Conservation (phyloP, 2,113 vertebrate genomes). For the Maccullochella peelii region DNA sequence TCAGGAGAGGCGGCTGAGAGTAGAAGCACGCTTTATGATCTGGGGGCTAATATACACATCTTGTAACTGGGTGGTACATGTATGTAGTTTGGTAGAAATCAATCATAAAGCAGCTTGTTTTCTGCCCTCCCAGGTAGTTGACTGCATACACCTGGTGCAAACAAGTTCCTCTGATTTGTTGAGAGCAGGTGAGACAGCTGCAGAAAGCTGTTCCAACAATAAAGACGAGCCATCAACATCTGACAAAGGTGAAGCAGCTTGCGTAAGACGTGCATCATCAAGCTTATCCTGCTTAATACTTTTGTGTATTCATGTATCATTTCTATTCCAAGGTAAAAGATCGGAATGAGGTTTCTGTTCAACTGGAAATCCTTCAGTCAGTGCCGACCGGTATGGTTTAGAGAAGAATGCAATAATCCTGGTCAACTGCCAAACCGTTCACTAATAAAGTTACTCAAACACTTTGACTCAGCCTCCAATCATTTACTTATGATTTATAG, state of each 20-base stretch:
- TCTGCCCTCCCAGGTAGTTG: no score
- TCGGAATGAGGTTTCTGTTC: background rate
- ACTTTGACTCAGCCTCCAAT: background rate
- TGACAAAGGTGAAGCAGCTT: background rate
- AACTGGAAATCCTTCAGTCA: background rate
- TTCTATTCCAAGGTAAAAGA: rapidly evolving
- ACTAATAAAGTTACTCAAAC: background rate
- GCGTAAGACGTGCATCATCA: background rate
- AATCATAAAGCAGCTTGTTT: background rate
- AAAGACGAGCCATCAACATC: background rate
- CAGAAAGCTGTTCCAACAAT: background rate
- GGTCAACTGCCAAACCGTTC: background rate
- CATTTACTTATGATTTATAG: background rate
- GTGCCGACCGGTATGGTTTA: background rate
- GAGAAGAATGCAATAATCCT: background rate
- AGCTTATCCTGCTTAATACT: background rate
- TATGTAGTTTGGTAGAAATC: background rate
- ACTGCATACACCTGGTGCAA: background rate
- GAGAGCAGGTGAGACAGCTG: background rate
- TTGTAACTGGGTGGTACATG: background rate
- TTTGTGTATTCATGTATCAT: background rate
- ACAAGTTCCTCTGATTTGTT: background rate
- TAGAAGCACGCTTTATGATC: no score
- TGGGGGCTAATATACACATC: background rate
- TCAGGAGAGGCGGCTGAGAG: background rate